Conservation (phyloP, 1,140 invertebrate genomes). For the Alviniconcha marisindica region DNA sequence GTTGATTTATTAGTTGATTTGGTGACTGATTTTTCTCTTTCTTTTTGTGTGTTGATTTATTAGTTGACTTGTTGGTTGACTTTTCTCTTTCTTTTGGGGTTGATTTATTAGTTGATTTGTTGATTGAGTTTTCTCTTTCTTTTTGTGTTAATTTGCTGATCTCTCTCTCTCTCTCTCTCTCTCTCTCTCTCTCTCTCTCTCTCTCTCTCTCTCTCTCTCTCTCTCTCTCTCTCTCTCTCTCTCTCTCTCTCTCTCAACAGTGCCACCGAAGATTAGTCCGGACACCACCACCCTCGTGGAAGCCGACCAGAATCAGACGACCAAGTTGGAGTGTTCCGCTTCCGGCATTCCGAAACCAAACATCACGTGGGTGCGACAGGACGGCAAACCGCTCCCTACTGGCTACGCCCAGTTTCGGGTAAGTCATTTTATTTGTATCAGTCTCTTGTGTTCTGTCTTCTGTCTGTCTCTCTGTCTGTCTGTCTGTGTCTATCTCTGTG, state of each 20-base stretch:
- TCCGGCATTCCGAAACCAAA: constrained; percentile 89
- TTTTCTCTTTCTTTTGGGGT: too few species aligned
- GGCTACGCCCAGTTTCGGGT: constrained; percentile 52
- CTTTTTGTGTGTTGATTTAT: too few species aligned
- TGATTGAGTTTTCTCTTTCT: too few species aligned
- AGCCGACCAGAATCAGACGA: constrained; percentile 87
- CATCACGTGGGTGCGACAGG: constrained; percentile 83
- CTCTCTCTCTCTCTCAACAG: constrained; percentile 48
- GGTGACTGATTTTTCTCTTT: too few species aligned
- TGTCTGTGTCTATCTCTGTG: too few species aligned
- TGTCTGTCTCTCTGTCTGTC: too few species aligned
- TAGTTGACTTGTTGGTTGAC: too few species aligned
- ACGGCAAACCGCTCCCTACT: constrained; percentile 57
- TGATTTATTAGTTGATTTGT: too few species aligned
- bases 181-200: constrained; percentile 1
- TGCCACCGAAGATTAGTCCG: constrained; percentile 78
- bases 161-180: background rate
- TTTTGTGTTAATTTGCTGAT: too few species aligned
- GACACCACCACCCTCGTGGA: constrained; percentile 89
- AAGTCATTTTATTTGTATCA: background rate
- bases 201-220: constrained; percentile 13
- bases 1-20: too few species aligned
- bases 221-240: constrained; percentile 4
- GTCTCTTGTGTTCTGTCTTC: too few species aligned
- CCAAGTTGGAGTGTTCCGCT: constrained; percentile 83